These are phyloP conservation scores for Chiroxiphia lanceolata DNA, from an alignment of 2,797 vertebrate genomes.

Conservation along the genomic window DNA sequence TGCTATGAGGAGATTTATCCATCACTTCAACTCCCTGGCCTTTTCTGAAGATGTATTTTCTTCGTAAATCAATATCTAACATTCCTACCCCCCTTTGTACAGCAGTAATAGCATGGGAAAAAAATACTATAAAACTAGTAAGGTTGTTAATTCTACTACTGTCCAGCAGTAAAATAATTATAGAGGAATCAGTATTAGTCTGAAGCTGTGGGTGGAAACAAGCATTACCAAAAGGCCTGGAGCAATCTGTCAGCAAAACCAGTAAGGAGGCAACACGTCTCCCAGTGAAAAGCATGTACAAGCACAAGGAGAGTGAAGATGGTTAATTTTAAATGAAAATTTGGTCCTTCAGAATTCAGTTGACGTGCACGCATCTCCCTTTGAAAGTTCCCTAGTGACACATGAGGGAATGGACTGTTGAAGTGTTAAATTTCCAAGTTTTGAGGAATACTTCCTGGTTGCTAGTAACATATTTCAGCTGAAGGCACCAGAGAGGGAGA, in stretches of 20 bases:
- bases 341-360: not conserved
- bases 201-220: not conserved
- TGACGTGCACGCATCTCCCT: not conserved
- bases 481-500: not conserved
- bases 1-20: not conserved
- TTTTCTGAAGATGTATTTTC: not conserved
- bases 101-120: not conserved
- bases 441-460: not conserved
- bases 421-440: not conserved
- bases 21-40: not conserved
- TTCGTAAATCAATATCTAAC: accelerated
- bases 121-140: not conserved
- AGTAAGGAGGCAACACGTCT: not conserved
- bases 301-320: not conserved
- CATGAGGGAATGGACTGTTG: not conserved
- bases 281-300: not conserved
- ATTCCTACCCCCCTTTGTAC: not conserved
- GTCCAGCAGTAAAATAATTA: not conserved
- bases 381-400: not conserved
- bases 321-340: not conserved
- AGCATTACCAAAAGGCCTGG: not conserved
- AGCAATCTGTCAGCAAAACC: not conserved
- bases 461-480: not conserved
- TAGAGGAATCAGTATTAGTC: not conserved
- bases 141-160: not conserved